A percentile compares a stretch with the other conserved stretches of the same genome.
phyloP scores from a whole-genome alignment of 2,888 invertebrate genomes.

The Tenodera sinensis region DNA sequence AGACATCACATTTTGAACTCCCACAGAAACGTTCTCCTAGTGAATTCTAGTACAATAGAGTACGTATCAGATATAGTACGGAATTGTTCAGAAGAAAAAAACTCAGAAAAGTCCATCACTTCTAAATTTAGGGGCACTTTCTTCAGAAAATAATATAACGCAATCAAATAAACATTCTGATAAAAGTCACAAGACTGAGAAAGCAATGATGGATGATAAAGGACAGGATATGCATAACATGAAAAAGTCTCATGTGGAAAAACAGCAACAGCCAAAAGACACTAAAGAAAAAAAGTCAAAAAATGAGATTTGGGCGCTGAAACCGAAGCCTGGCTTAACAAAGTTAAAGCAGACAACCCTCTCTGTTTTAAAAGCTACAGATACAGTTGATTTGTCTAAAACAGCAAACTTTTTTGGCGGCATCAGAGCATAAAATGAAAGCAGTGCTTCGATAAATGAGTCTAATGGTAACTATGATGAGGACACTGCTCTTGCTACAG shows the following conservation, averaged over 20 bases:
- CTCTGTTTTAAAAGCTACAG: not conserved
- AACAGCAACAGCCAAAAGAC: not conserved
- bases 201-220: no score
- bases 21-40: not conserved
- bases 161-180: no score
- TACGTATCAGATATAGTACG: not conserved
- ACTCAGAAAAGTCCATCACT: not conserved
- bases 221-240: not conserved
- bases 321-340: not conserved
- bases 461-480: not conserved
- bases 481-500: not conserved
- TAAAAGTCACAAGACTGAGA: no score
- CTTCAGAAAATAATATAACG: not conserved
- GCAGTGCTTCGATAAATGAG: not conserved
- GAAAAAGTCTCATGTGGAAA: not conserved
- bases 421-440: not conserved
- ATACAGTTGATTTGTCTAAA: constrained; percentile 1
- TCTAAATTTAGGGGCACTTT: not conserved
- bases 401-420: constrained; percentile 20
- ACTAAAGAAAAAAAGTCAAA: not conserved
- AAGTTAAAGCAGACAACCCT: constrained; percentile 17
- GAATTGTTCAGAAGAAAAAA: not conserved
- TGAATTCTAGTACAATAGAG: not conserved
- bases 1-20: not conserved
- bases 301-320: constrained; percentile 15